Conservation (phyloP, 2,888 invertebrate species). For the Dichetophora obliterata region DNA sequence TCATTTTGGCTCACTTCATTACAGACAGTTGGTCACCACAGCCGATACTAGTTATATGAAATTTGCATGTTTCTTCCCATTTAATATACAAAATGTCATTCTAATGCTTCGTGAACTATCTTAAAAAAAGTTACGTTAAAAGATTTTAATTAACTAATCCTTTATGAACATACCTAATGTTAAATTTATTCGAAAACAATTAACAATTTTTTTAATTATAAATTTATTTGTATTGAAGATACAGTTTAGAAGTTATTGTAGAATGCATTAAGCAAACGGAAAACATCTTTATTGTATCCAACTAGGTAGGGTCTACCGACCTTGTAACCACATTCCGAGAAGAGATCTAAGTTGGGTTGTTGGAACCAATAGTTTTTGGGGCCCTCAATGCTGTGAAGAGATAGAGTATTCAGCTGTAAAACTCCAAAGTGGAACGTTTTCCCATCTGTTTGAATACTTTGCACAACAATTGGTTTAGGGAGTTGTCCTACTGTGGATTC, state of each 20-base stretch:
- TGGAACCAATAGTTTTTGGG: slow-evolving; percentile 87
- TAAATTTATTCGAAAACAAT: too few relatives aligned
- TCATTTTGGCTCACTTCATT: too few relatives aligned
- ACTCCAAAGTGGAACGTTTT: slow-evolving; percentile 84
- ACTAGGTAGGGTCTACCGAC: slow-evolving; percentile 76
- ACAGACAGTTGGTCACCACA: too few relatives aligned
- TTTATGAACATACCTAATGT: too few relatives aligned
- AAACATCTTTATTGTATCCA: slow-evolving; percentile 84
- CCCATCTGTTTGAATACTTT: slow-evolving; percentile 87
- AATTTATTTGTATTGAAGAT: not conserved
- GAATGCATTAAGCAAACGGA: slow-evolving; percentile 83
- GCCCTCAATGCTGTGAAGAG: slow-evolving; percentile 74
- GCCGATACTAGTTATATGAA: too few relatives aligned
- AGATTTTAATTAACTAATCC: too few relatives aligned
- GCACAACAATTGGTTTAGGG: slow-evolving; percentile 84
- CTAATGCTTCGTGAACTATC: too few relatives aligned
- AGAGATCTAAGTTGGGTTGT: slow-evolving; percentile 76
- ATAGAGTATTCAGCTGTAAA: slow-evolving; percentile 85
- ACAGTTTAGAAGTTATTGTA: slow-evolving; percentile 74
- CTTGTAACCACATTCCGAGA: slow-evolving; percentile 76
- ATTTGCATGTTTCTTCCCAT: too few relatives aligned
- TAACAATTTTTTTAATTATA: too few relatives aligned
- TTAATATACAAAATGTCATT: too few relatives aligned
- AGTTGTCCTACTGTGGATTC: slow-evolving; percentile 62
- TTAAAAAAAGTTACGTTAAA: too few relatives aligned